Evolutionary conservation across 1,140 invertebrate genomes (phyloP).

Genomic region (Telenomus remus): DNA sequence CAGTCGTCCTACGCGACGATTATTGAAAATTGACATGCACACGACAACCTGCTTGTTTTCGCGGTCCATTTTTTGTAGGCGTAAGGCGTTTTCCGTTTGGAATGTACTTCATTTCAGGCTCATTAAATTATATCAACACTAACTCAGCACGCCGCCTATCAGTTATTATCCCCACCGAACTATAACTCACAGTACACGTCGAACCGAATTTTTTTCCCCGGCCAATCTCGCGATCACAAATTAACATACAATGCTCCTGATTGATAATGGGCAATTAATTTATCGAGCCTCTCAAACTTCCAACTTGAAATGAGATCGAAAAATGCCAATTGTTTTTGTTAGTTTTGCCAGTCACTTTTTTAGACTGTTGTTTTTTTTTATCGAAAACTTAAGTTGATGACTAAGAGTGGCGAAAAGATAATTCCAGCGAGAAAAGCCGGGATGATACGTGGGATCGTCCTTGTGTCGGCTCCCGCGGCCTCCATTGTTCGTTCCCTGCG

Average conservation of each 20-base stretch:
- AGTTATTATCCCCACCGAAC: conserved; percentile 3
- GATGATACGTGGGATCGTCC: conserved; percentile 72
- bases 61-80: conserved; percentile 31
- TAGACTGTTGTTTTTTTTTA: conserved; percentile 22
- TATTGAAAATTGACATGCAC: conserved; percentile 42
- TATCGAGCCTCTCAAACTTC: too few relatives aligned
- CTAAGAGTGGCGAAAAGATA: conserved; percentile 51
- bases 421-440: conserved; percentile 32
- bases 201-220: too few relatives aligned
- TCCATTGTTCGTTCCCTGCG: conserved; percentile 63
- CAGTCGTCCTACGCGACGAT: conserved; percentile 48
- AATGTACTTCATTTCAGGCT: conserved; percentile 39
- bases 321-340: too few relatives aligned
- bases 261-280: too few relatives aligned
- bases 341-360: conserved; percentile 8
- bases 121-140: conserved; percentile 43
- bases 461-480: conserved; percentile 71
- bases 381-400: conserved; percentile 43
- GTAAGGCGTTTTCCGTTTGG: conserved; percentile 36
- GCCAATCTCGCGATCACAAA: too few relatives aligned
- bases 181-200: too few relatives aligned
- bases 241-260: too few relatives aligned
- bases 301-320: too few relatives aligned
- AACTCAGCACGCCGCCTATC: conserved; percentile 8
- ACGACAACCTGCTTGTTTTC: conserved; percentile 44